Evolutionary conservation across 1,140 invertebrate genomes (phyloP), one percentile per base, ranked within the genome.

Genomic region (Bombyx mori): DNA sequence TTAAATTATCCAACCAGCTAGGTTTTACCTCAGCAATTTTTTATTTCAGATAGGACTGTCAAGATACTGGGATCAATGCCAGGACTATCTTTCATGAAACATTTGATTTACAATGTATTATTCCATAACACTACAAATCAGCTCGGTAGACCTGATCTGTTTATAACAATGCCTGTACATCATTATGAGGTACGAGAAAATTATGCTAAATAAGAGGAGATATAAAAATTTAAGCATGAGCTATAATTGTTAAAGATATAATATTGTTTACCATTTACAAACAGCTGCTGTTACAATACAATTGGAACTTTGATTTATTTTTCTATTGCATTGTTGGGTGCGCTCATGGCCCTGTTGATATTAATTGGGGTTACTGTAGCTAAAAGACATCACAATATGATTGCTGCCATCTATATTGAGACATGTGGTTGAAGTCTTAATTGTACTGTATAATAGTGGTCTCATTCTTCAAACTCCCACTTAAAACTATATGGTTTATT

Each of bases 51-150:
- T 69, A 67, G 77, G 55, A 82, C 78, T 48, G 81, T 90, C 35
- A 81, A 88, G 52, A 69, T 91, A 4, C 70, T 91, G 61, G 90
- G 89, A 8, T 82, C 85, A 42, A 88, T 90, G 64, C 89, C 90
- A 9, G 86, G 86, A 0, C 67, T 89, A 18, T 69, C 70, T 6
- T 90, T 90, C 68, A 78, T 91, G 35, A 89, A 87, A 62, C 88
- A 91, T 72, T 63, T 90, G 9, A 88, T 91, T 44, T 87, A 82
- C 57, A 89, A 88, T 2, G 84, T 90, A 18, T 75, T 90, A 7
- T 91, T 90, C 55, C 88, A 91, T 68, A 87, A 84, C 55, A 80
- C 81, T 52, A 69, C 86, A 3, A 86, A 81, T 44, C 79, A 78
- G 42, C 62, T 86, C 8, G 90, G 90, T n/a, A 84, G 86, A 52